phyloP scores from a whole-genome alignment of 1,140 invertebrate genomes.

The Pissodes strobi region DNA sequence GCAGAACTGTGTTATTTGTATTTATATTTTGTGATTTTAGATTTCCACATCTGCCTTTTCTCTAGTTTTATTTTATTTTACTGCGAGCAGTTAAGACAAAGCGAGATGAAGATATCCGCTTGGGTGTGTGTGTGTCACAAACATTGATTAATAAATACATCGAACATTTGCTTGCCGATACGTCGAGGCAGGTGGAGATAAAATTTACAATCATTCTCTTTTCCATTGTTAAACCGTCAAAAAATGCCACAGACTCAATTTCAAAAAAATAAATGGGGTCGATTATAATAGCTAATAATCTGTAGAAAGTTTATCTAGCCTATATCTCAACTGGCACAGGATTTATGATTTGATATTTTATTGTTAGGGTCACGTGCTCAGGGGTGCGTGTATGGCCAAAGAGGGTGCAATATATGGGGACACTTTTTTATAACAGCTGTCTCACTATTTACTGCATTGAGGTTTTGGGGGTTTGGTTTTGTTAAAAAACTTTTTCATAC shows the following conservation, averaged over 20 bases:
- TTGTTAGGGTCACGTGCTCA: constrained; percentile 20
- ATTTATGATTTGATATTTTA: constrained; percentile 29
- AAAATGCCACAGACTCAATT: constrained; percentile 25
- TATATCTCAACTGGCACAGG: constrained; percentile 16
- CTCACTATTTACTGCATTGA: constrained; percentile 20
- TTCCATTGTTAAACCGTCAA: constrained; percentile 6
- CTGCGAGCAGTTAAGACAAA: too few species aligned
- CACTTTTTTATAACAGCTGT: constrained; percentile 29
- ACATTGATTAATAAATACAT: too few species aligned
- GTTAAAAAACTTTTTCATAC: constrained; percentile 12
- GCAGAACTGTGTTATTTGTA: too few species aligned
- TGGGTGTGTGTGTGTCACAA: too few species aligned
- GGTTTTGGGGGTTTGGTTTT: constrained; percentile 10
- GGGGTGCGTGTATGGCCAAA: background rate
- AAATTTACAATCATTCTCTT: too few species aligned
- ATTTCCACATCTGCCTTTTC: too few species aligned
- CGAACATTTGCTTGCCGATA: too few species aligned
- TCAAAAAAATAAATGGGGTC: constrained; percentile 20
- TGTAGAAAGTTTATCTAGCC: constrained; percentile 24
- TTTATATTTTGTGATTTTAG: too few species aligned
- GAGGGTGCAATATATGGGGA: constrained; percentile 13
- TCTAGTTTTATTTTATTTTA: too few species aligned
- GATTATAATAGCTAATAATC: constrained; percentile 28
- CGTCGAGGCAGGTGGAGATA: too few species aligned
- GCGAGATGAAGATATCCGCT: too few species aligned